phyloP scores from a whole-genome alignment of 92 coral and sea anemone species.

The Galaxea fascicularis region DNA sequence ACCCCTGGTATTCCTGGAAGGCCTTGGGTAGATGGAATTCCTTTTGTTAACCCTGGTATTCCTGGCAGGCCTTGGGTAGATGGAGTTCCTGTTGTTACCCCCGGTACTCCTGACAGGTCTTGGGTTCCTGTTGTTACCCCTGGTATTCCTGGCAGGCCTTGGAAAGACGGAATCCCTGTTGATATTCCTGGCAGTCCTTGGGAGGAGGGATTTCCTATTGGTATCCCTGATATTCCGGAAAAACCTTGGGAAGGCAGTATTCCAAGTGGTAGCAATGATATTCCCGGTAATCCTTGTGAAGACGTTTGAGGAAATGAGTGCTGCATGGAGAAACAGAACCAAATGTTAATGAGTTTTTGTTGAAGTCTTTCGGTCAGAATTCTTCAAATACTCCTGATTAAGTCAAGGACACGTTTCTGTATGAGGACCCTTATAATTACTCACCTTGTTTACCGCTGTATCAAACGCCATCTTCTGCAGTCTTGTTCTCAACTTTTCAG shows the following conservation, averaged over 20 bases:
- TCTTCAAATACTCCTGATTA: no score
- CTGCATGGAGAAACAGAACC: constrained; percentile 33
- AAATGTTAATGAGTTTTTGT: not conserved
- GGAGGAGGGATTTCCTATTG: not conserved
- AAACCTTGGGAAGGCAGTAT: not conserved
- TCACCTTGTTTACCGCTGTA: constrained; percentile 77
- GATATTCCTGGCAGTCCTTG: not conserved
- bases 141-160: not conserved
- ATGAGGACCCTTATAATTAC: not conserved
- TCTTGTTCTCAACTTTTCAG: constrained; percentile 79
- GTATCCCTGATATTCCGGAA: not conserved
- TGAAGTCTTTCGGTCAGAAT: not conserved
- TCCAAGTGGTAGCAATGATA: not conserved
- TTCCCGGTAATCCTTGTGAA: not conserved
- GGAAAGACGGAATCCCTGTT: not conserved
- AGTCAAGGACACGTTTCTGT: not conserved
- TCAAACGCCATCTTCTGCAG: constrained; percentile 80
- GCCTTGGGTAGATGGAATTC: not conserved
- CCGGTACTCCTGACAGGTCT: not conserved
- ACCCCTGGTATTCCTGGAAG: not conserved
- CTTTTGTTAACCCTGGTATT: not conserved
- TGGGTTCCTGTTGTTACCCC: not conserved
- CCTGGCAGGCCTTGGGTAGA: not conserved
- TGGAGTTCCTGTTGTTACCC: not conserved
- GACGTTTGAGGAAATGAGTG: constrained; percentile 66